A percentile compares a stretch with the other conserved stretches of the same genome.
Evolutionary conservation across 2,888 invertebrate genomes (phyloP).

Genomic region (Nomada hirtipes): DNA sequence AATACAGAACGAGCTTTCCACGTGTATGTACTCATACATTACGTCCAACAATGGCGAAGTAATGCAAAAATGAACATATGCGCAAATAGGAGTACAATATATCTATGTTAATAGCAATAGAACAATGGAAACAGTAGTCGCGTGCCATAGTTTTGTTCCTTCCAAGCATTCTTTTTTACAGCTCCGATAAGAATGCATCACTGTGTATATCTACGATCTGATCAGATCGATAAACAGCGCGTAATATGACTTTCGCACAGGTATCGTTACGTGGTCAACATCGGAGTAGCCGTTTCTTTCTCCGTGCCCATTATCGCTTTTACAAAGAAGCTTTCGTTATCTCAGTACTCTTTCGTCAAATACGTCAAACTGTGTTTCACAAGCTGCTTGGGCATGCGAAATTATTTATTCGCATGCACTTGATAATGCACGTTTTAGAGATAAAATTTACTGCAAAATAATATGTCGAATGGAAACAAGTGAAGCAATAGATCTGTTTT

Average conservation of each 20-base stretch:
- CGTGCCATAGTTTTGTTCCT: slow-evolving; percentile 16
- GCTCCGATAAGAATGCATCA: slow-evolving; percentile 23
- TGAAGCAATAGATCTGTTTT: too few species aligned
- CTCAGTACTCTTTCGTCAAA: neutral
- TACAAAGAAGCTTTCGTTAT: neutral
- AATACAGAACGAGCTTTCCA: neutral
- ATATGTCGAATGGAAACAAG: too few species aligned
- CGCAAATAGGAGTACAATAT: neutral
- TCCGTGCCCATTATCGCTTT: neutral
- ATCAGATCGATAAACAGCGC: slow-evolving; percentile 45
- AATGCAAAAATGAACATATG: neutral
- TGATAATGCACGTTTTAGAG: neutral
- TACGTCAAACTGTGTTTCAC: neutral
- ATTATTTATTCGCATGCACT: neutral
- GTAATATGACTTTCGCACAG: slow-evolving; percentile 26
- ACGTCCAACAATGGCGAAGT: neutral
- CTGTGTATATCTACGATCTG: slow-evolving; percentile 18
- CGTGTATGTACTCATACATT: slow-evolving; percentile 7
- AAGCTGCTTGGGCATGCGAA: neutral
- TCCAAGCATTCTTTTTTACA: slow-evolving; percentile 10
- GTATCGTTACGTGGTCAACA: neutral
- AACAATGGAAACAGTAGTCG: slow-evolving; percentile 36
- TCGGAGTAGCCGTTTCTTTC: too few species aligned
- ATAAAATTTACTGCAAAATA: neutral
- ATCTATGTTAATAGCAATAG: slow-evolving; percentile 16